Conservation (phyloP, 2,797 vertebrate genomes). For the Melopsittacus undulatus region DNA sequence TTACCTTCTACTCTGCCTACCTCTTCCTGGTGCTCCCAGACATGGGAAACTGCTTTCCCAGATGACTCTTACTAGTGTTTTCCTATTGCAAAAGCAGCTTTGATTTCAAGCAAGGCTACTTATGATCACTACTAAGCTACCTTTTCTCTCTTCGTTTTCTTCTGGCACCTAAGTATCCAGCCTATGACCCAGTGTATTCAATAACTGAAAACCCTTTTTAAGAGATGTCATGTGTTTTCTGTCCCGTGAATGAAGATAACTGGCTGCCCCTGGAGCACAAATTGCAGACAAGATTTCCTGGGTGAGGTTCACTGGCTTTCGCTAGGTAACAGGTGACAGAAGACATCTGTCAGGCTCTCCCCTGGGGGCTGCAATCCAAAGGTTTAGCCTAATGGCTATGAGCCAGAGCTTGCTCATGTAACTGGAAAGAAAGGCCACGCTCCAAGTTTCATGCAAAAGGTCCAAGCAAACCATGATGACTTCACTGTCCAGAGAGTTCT, state of each 20-base stretch:
- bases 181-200: accelerated
- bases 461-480: not conserved
- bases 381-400: not conserved
- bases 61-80: not conserved
- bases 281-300: not conserved
- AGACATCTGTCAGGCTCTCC: not conserved
- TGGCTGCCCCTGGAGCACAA: not conserved
- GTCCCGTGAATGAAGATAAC: not conserved
- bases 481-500: not conserved
- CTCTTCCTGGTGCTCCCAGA: not conserved
- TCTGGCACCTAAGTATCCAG: not conserved
- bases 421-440: not conserved
- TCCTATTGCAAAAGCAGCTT: not conserved
- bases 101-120: not conserved
- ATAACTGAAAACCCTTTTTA: not conserved
- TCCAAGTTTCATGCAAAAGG: not conserved
- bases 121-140: not conserved
- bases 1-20: not conserved
- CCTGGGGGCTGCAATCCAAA: not conserved
- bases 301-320: not conserved
- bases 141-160: not conserved
- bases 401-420: not conserved
- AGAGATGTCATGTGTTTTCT: not conserved
- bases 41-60: not conserved
- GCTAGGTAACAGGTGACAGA: not conserved